Evolutionary conservation across 2,797 vertebrate species (phyloP).

Genomic region (Ptychadena robeensis): DNA sequence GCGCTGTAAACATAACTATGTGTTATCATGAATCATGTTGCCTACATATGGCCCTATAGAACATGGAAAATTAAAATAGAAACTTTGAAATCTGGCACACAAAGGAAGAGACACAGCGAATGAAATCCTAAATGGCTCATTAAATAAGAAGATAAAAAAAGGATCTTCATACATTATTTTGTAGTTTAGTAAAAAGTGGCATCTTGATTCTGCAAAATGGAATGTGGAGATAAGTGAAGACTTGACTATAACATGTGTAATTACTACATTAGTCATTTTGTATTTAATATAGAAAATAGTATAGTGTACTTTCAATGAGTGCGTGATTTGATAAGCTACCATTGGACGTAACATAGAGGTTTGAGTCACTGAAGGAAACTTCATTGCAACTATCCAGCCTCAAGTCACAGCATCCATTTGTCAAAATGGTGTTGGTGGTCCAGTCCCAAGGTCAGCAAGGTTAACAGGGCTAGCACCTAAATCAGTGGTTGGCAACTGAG

Average conservation of each 20-base stretch:
- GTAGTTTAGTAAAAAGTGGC: neutral
- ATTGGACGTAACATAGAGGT: no score
- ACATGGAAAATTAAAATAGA: neutral
- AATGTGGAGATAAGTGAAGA: neutral
- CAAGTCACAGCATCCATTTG: no score
- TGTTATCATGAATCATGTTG: conserved; percentile 16
- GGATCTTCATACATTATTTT: neutral
- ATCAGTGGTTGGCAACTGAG: no score
- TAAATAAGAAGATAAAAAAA: neutral
- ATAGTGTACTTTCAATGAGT: no score
- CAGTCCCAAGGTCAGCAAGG: no score
- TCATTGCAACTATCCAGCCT: no score
- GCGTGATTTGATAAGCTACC: no score
- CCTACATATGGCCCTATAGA: neutral
- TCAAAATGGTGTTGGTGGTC: no score
- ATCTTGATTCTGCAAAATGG: neutral
- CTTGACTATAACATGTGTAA: neutral
- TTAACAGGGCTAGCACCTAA: no score
- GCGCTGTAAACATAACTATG: conserved; percentile 10
- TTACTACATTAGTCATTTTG: neutral
- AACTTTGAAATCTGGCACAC: neutral
- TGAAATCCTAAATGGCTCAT: conserved; percentile 6
- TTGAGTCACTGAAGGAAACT: no score
- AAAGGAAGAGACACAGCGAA: neutral
- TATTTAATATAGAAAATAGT: no score